Evolutionary conservation across 2,797 vertebrate genomes (phyloP).

Genomic region (Zenarchopterus dispar): DNA sequence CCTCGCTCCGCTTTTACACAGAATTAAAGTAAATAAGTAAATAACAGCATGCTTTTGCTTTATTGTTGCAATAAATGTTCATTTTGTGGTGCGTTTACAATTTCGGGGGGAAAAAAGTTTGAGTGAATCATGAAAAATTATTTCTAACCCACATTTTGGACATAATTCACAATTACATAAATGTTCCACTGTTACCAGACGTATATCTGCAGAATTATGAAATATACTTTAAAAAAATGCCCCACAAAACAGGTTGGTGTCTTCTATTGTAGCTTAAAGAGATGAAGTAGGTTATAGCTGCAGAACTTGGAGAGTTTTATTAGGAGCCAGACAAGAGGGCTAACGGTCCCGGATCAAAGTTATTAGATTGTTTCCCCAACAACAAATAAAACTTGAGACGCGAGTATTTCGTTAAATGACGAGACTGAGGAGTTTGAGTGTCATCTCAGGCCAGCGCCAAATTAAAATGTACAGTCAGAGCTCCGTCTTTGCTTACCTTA

Average conservation of each 20-base stretch:
- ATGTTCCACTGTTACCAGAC: slow-evolving; percentile 11
- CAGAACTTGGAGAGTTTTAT: slow-evolving; percentile 36
- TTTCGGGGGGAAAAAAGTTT: not conserved
- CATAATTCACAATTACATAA: not conserved
- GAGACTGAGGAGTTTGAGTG: slow-evolving; percentile 20
- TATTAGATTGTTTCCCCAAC: slow-evolving; percentile 24
- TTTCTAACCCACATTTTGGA: slow-evolving; percentile 15
- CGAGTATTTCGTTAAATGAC: slow-evolving; percentile 11
- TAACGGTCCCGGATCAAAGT: slow-evolving; percentile 63
- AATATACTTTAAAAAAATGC: not conserved
- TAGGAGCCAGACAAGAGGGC: slow-evolving; percentile 13
- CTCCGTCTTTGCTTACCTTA: slow-evolving; percentile 81
- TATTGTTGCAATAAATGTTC: slow-evolving; percentile 3
- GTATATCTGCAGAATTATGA: slow-evolving; percentile 18
- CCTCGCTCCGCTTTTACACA: slow-evolving; percentile 59
- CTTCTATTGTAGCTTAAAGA: slow-evolving; percentile 23
- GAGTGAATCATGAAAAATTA: slow-evolving; percentile 1
- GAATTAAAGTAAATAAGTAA: slow-evolving; percentile 8
- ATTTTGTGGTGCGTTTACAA: not conserved
- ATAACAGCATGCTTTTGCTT: too few relatives aligned
- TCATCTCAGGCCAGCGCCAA: slow-evolving; percentile 22
- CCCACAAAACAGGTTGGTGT: not conserved
- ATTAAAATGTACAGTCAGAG: slow-evolving; percentile 35
- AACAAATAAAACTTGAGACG: slow-evolving; percentile 15
- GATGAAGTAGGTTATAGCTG: too few relatives aligned